Base-by-base conservation (phyloP, 2,113 vertebrate species). In the Cyrtonyx montezumae region DNA sequence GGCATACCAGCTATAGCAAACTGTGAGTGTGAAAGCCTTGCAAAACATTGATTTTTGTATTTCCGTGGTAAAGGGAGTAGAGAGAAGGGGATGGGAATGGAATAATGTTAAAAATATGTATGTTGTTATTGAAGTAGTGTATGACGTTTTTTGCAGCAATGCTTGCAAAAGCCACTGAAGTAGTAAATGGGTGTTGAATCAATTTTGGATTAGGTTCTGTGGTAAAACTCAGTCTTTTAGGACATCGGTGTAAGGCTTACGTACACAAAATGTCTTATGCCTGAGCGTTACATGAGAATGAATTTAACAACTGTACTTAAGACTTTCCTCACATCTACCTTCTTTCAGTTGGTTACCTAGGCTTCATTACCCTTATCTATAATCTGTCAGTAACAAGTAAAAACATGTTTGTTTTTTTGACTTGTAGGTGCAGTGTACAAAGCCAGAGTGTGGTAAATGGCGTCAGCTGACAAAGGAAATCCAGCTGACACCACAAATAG, bases 401-500 rank as follows among this genome's bases (percentile, higher is more conserved):
- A 95, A 95, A 91, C 89, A 92, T 68, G 90, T 84, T 94, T 91
- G 87, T 40, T 74, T 92, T 73, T 93, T 70, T 65, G 56, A 67
- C 58, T 67, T 65, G 42, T 94, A 99, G 99, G 99, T 98, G 89
- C 99, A 99, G 84, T 99, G 99, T 90, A 99, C 98, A 58, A 99
- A 98, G 63, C 97, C 98, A 1, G 98, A 99, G 68, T 99, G 99
- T 94, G 97, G 98, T 36, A 99, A 99, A 84, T 99, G 99, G 99
- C 98, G 99, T 79, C 99, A 99, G 95, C 98, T 99, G 84, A 99
- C 99, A 78, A 99, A 99, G 97, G 99, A 99, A 95, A 99, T 98
- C 81, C 98, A 99, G 58, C 98, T 99, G 68, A 99, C 98, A 14
- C 93, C 98, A 21, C 97, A 98, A 32, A 98, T 99, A n/a, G 99